A percentile compares a stretch with the other conserved stretches of the same genome.
These are phyloP conservation scores for Ditylenchus dipsaci DNA, from an alignment of 1,140 invertebrate genomes.

Conservation along the genomic window DNA sequence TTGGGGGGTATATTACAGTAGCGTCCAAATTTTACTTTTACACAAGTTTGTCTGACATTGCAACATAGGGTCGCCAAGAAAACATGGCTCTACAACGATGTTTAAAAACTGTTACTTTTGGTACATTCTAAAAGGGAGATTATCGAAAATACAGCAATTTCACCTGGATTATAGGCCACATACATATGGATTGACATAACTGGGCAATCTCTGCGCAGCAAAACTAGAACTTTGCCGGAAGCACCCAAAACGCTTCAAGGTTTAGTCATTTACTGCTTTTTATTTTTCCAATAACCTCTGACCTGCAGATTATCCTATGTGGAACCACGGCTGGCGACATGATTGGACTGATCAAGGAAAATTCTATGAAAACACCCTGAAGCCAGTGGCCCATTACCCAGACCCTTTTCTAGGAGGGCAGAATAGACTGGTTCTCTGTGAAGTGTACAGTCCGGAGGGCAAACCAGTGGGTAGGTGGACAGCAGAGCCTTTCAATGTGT, in stretches of 20 bases:
- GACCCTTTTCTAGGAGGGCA: constrained; percentile 89
- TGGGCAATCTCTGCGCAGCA: constrained; percentile 78
- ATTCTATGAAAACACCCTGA: too few species aligned
- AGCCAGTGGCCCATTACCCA: constrained; percentile 81
- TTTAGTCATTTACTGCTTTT: not conserved
- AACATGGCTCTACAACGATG: too few species aligned
- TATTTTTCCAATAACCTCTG: not conserved
- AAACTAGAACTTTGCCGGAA: constrained; percentile 78
- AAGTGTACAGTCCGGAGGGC: constrained; percentile 66
- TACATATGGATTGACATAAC: constrained; percentile 96
- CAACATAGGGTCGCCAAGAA: too few species aligned
- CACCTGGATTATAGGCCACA: constrained; percentile 73
- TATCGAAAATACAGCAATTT: too few species aligned
- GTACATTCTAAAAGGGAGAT: too few species aligned
- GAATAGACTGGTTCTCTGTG: constrained; percentile 60
- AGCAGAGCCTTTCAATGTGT: not conserved
- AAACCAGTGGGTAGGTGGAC: constrained; percentile 62
- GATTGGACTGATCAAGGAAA: constrained; percentile 67
- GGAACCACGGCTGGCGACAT: constrained; percentile 88
- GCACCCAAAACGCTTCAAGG: constrained; percentile 63
- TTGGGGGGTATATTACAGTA: too few species aligned
- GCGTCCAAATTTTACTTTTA: too few species aligned
- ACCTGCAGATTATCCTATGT: constrained; percentile 59
- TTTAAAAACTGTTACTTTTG: too few species aligned
- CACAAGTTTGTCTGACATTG: too few species aligned